Percentiles rank a stretch among this genome's conserved stretches.
Evolutionary conservation across 2,888 invertebrate species (phyloP).

Genomic region (Nymphalis polychloros): DNA sequence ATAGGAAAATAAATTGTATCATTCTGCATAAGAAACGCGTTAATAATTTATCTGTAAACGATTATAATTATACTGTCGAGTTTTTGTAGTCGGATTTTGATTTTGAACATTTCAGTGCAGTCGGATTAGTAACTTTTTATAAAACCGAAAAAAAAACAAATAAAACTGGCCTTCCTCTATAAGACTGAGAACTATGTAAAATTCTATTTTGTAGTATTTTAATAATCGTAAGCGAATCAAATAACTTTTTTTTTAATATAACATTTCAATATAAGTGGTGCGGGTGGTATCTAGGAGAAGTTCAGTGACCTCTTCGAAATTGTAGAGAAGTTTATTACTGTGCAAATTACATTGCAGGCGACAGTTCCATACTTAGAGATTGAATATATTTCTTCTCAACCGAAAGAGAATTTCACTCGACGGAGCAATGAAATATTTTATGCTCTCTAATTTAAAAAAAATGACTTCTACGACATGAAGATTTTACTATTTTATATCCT

Average conservation of each 20-base stretch:
- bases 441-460: slow-evolving; percentile 2
- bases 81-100: too few relatives aligned
- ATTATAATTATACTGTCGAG: too few relatives aligned
- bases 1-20: too few relatives aligned
- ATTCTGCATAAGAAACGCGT: too few relatives aligned
- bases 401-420: slow-evolving; percentile 8
- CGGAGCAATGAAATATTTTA: slow-evolving; percentile 12
- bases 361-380: slow-evolving; percentile 27
- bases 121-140: too few relatives aligned
- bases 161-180: background rate
- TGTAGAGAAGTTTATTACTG: slow-evolving; percentile 29
- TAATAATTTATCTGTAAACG: too few relatives aligned
- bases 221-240: background rate
- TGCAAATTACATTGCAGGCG: slow-evolving; percentile 31
- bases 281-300: background rate
- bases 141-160: background rate
- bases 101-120: too few relatives aligned
- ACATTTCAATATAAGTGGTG: slow-evolving; percentile 5
- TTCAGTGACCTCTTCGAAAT: slow-evolving; percentile 28
- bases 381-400: slow-evolving; percentile 8
- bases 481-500: background rate
- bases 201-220: background rate
- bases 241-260: background rate
- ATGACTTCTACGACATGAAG: background rate
- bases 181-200: background rate